A percentile compares a stretch with the other conserved stretches of the same genome.
Conservation (phyloP, 2,888 invertebrate species). For the Aporophyla lueneburgensis region DNA sequence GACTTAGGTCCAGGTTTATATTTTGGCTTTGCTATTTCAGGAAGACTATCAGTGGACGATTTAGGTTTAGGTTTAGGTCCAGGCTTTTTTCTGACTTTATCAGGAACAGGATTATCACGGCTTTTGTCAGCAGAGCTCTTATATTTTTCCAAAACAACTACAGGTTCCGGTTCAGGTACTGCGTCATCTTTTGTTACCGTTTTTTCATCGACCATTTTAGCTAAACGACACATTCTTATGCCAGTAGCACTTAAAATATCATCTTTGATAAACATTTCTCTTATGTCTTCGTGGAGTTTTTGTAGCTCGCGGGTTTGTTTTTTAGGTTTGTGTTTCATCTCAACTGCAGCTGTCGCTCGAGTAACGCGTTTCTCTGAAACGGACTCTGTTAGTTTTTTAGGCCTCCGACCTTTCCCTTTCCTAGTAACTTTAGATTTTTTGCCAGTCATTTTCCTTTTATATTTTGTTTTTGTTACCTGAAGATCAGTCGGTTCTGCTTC, state of each 20-base stretch:
- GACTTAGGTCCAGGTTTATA: constrained; percentile 82
- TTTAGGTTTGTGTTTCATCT: constrained; percentile 68
- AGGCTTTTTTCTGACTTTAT: constrained; percentile 73
- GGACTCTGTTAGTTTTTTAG: constrained; percentile 45
- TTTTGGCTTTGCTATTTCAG: constrained; percentile 60
- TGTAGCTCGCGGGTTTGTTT: constrained; percentile 89
- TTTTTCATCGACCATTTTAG: constrained; percentile 87
- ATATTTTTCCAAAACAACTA: constrained; percentile 79
- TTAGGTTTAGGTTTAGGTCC: constrained; percentile 75
- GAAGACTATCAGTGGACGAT: constrained; percentile 43
- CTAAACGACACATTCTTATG: constrained; percentile 92
- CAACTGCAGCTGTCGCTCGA: constrained; percentile 66
- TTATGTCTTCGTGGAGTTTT: constrained; percentile 92
- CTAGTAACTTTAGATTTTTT: constrained; percentile 56
- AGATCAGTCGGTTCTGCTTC: constrained; percentile 29
- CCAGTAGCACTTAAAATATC: constrained; percentile 92
- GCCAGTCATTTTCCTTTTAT: constrained; percentile 52
- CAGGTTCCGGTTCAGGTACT: constrained; percentile 68
- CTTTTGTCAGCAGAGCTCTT: constrained; percentile 66
- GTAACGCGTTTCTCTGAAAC: constrained; percentile 68
- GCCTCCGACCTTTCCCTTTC: constrained; percentile 62
- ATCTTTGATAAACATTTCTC: constrained; percentile 93
- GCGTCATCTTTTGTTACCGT: constrained; percentile 68
- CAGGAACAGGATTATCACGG: constrained; percentile 58
- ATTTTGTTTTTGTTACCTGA: constrained; percentile 23